A percentile compares a stretch with the other conserved stretches of the same genome.
Evolutionary conservation across 2,888 invertebrate genomes (phyloP).

Genomic region (Aricia artaxerxes): DNA sequence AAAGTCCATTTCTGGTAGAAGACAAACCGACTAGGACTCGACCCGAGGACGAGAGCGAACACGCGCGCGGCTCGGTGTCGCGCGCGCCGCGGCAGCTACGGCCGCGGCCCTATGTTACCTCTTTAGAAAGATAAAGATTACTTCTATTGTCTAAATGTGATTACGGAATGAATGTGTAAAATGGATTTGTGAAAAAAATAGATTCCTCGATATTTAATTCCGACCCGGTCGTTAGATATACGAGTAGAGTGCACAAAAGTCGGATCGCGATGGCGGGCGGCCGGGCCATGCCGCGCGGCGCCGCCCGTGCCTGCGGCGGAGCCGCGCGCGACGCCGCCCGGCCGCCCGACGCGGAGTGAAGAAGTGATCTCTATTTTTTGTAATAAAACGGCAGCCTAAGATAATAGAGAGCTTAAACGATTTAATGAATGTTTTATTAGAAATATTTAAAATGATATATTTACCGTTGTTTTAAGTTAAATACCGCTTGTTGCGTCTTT

Average conservation of each 20-base stretch:
- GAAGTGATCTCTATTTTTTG: constrained; percentile 52
- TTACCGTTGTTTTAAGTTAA: constrained; percentile 76
- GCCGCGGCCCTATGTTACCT: constrained; percentile 32
- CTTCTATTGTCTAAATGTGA: constrained; percentile 43
- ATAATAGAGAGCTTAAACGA: constrained; percentile 76
- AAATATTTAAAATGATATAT: constrained; percentile 71
- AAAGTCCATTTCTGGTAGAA: constrained; percentile 48
- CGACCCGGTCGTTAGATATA: constrained; percentile 9
- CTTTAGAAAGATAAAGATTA: constrained; percentile 63
- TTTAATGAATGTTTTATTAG: constrained; percentile 76
- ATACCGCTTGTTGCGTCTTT: constrained; percentile 73
- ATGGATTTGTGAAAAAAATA: constrained; percentile 42
- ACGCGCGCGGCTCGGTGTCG: background rate
- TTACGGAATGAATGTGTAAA: constrained; percentile 3
- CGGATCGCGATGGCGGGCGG: background rate
- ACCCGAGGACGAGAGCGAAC: constrained; percentile 19
- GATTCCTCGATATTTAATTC: constrained; percentile 50
- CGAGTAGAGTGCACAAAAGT: constrained; percentile 36
- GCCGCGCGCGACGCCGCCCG: background rate
- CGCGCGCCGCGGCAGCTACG: background rate
- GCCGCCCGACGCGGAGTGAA: background rate
- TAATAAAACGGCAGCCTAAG: constrained; percentile 72
- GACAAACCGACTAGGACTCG: constrained; percentile 41
- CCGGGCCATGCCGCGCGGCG: background rate
- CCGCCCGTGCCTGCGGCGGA: background rate